Conservation (phyloP, 1,140 invertebrate genomes). For the Drosophila malerkotliana region DNA sequence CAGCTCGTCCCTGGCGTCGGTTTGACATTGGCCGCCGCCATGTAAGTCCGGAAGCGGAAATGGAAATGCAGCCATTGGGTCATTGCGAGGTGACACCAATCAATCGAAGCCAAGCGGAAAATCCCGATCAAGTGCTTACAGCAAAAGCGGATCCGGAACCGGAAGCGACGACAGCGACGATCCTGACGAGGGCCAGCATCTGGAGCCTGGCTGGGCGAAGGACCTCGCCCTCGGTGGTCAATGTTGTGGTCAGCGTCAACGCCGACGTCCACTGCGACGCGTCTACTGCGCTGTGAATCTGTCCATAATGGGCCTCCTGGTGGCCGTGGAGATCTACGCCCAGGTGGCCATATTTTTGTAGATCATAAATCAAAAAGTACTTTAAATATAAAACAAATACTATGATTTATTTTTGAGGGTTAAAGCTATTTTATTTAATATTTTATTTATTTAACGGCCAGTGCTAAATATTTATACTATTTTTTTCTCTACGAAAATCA, state of each 20-base stretch:
- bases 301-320: constrained; percentile 72
- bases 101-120: constrained; percentile 3
- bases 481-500: too few species aligned
- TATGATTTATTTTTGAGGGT: neutral
- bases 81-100: constrained; percentile 17
- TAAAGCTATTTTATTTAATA: too few species aligned
- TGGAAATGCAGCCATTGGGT: constrained; percentile 54
- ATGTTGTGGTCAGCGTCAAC: constrained; percentile 78
- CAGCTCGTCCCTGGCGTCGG: constrained; percentile 83
- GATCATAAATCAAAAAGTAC: neutral
- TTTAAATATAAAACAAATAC: too few species aligned
- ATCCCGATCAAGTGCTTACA: constrained; percentile 14
- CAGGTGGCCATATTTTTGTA: constrained; percentile 80
- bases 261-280: constrained; percentile 83
- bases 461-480: too few species aligned
- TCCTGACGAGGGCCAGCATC: constrained; percentile 51
- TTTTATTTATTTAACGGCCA: too few species aligned
- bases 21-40: constrained; percentile 84
- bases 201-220: constrained; percentile 40
- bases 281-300: constrained; percentile 82
- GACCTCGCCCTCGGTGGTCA: constrained; percentile 38
- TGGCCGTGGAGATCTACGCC: constrained; percentile 79
- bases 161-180: constrained; percentile 24
- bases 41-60: constrained; percentile 76
- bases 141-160: constrained; percentile 11